phyloP scores from a whole-genome alignment of 1,140 invertebrate species.

The Hylaeus volcanicus region DNA sequence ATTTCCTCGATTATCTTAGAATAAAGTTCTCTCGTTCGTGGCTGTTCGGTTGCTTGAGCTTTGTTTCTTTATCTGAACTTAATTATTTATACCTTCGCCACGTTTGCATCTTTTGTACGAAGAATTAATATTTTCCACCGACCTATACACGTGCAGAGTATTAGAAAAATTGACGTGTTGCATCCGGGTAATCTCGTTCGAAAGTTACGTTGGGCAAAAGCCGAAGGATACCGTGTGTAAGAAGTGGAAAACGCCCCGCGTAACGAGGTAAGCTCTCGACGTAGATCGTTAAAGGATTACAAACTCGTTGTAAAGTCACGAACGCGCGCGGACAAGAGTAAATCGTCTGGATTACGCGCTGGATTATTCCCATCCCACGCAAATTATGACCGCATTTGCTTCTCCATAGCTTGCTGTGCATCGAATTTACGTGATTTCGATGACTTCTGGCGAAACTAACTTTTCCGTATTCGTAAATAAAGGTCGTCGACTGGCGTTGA shows the following conservation, averaged over 20 bases:
- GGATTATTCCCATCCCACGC: not conserved
- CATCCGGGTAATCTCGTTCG: not conserved
- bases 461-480: not conserved
- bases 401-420: not conserved
- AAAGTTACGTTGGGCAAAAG: not conserved
- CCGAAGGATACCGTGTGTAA: not conserved
- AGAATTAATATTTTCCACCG: too few relatives aligned
- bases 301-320: not conserved
- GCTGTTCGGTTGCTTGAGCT: slow-evolving; percentile 17
- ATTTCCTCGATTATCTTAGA: not conserved
- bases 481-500: too few relatives aligned
- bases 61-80: too few relatives aligned
- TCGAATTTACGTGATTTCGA: too few relatives aligned
- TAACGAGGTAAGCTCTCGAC: not conserved
- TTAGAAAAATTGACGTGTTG: too few relatives aligned
- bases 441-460: not conserved
- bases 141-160: too few relatives aligned
- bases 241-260: not conserved
- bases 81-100: too few relatives aligned
- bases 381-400: too few relatives aligned
- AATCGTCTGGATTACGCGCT: not conserved
- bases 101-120: too few relatives aligned
- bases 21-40: slow-evolving; percentile 1
- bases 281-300: slow-evolving; percentile 6
- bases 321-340: not conserved